Percentiles rank a stretch among this genome's conserved stretches.
phyloP scores from a whole-genome alignment of 2,113 vertebrate genomes.

The Gavia stellata region DNA sequence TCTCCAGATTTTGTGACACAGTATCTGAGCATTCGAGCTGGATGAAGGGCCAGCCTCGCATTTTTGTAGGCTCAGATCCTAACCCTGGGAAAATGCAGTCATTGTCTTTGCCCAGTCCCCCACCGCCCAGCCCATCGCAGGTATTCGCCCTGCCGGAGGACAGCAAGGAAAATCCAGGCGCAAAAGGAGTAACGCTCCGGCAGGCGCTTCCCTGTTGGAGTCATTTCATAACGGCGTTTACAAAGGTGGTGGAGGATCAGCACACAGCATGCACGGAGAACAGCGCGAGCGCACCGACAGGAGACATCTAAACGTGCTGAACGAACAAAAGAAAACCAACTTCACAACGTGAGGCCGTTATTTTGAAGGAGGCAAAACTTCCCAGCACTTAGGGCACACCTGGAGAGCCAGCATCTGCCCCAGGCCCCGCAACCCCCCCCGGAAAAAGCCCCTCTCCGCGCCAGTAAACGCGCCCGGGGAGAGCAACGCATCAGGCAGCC shows the following conservation, averaged over 20 bases:
- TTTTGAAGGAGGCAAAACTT: slow-evolving; percentile 24
- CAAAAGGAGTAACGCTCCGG: neutral
- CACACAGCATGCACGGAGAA: neutral
- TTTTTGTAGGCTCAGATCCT: slow-evolving; percentile 23
- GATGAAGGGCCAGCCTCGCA: neutral
- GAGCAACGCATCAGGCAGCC: neutral
- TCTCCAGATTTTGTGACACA: slow-evolving; percentile 12
- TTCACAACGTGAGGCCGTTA: neutral
- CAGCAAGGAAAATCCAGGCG: neutral
- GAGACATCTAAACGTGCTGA: neutral
- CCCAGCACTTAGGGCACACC: neutral
- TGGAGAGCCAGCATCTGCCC: neutral
- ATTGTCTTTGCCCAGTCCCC: neutral
- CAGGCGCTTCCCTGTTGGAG: neutral
- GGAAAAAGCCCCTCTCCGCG: neutral
- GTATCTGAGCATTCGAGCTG: slow-evolving; percentile 6
- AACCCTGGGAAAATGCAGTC: slow-evolving; percentile 43
- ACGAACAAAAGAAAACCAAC: neutral
- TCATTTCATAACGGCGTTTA: slow-evolving; percentile 1
- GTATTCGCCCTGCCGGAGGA: neutral
- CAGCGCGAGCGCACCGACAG: neutral
- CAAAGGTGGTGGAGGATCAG: neutral
- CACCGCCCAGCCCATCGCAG: neutral
- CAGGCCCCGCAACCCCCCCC: neutral
- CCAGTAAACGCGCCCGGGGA: neutral